Conservation (phyloP, 2,888 invertebrate genomes). For the Hemithea aestivaria region DNA sequence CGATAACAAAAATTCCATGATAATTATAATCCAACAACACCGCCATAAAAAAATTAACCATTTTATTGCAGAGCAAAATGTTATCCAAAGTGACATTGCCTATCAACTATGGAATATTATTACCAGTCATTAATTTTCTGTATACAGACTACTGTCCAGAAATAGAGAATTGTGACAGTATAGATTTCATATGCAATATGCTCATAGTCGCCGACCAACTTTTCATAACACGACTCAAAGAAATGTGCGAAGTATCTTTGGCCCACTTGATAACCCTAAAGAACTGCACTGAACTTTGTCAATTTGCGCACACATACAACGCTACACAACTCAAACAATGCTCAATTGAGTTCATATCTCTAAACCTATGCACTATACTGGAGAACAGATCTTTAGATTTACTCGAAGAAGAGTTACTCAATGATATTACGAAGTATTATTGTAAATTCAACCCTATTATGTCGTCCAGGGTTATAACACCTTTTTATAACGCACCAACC, state of each 20-base stretch:
- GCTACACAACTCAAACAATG: slow-evolving; percentile 84
- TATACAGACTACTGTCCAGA: slow-evolving; percentile 84
- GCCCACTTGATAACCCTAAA: slow-evolving; percentile 83
- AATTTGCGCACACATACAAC: slow-evolving; percentile 87
- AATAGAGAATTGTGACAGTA: slow-evolving; percentile 79
- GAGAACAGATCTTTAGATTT: slow-evolving; percentile 83
- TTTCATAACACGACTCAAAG: slow-evolving; percentile 83
- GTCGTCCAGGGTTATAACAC: slow-evolving; percentile 83
- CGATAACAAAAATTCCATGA: not conserved
- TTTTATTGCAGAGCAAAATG: slow-evolving; percentile 70
- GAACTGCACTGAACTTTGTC: slow-evolving; percentile 87
- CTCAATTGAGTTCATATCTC: slow-evolving; percentile 87
- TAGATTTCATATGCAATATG: slow-evolving; percentile 86
- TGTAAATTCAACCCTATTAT: slow-evolving; percentile 79
- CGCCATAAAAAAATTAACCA: slow-evolving; percentile 12
- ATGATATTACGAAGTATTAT: slow-evolving; percentile 84
- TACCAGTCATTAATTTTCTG: slow-evolving; percentile 85
- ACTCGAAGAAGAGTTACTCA: slow-evolving; percentile 80
- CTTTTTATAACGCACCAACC: slow-evolving; percentile 80
- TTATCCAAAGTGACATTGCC: slow-evolving; percentile 78
- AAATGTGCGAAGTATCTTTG: slow-evolving; percentile 84
- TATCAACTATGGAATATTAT: slow-evolving; percentile 79
- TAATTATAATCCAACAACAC: slow-evolving; percentile 1
- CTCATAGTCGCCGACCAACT: slow-evolving; percentile 90
- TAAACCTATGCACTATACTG: slow-evolving; percentile 85